These are phyloP conservation scores for Parazoanthus atlanticus DNA, from an alignment of 92 coral and sea anemone genomes.

Conservation along the genomic window DNA sequence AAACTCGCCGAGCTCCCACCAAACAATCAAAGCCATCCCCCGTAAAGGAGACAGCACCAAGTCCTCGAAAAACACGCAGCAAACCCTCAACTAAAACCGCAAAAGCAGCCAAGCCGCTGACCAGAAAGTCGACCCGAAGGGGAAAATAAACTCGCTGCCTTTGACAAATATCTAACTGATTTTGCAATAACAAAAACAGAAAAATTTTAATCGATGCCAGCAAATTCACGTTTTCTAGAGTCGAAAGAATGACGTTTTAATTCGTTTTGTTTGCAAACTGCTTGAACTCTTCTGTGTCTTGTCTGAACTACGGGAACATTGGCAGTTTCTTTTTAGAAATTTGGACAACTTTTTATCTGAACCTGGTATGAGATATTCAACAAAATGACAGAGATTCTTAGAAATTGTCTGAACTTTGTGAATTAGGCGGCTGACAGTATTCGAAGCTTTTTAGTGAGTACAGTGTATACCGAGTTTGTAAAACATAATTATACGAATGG, in stretches of 20 bases:
- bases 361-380: too few species aligned
- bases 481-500: too few species aligned
- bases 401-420: too few species aligned
- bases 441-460: too few species aligned
- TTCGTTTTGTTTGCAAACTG: background rate
- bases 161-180: background rate
- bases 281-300: too few species aligned
- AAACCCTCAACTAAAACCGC: background rate
- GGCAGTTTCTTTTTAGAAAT: too few species aligned
- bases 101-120: background rate
- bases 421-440: too few species aligned
- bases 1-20: slow-evolving; percentile 8
- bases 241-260: background rate
- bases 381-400: too few species aligned
- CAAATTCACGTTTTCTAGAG: too few species aligned
- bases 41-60: background rate
- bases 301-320: too few species aligned
- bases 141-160: background rate
- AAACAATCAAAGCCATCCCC: background rate
- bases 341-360: too few species aligned
- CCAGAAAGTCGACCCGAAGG: slow-evolving; percentile 17
- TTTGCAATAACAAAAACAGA: background rate
- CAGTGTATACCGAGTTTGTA: too few species aligned
- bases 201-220: background rate
- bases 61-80: slow-evolving; percentile 28